Conservation (phyloP, 2,888 invertebrate species). For the Seladonia tumulorum region DNA sequence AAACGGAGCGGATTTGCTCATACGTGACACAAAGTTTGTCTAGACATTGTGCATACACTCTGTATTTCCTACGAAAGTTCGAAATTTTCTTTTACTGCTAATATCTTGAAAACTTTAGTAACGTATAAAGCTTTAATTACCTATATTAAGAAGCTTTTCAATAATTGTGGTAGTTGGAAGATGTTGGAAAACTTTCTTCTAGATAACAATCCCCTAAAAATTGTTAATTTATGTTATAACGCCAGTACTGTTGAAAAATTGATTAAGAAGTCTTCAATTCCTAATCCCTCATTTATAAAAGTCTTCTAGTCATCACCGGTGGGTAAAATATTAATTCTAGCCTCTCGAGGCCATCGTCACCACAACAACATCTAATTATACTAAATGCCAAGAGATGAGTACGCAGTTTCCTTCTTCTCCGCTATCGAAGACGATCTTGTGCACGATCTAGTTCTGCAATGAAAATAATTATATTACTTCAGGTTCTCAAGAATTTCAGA, state of each 20-base stretch:
- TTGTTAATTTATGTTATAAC: no score
- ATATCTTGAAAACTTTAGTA: no score
- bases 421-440: background rate
- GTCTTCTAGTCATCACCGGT: background rate
- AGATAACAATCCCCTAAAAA: background rate
- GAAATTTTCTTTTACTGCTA: background rate
- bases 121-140: no score
- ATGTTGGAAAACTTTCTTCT: background rate
- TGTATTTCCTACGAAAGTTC: background rate
- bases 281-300: background rate
- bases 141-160: no score
- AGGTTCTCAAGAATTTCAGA: background rate
- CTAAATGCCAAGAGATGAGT: background rate
- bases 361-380: background rate
- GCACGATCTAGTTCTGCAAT: background rate
- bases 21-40: no score
- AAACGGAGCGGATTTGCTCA: background rate
- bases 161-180: no score
- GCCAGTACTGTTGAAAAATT: background rate
- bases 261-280: background rate
- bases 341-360: background rate
- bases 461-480: background rate
- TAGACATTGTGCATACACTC: background rate
- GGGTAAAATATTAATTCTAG: background rate
- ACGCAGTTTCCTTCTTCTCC: background rate